Base-by-base conservation (phyloP, 2,113 vertebrate genomes). In the Solenodon paradoxus region DNA sequence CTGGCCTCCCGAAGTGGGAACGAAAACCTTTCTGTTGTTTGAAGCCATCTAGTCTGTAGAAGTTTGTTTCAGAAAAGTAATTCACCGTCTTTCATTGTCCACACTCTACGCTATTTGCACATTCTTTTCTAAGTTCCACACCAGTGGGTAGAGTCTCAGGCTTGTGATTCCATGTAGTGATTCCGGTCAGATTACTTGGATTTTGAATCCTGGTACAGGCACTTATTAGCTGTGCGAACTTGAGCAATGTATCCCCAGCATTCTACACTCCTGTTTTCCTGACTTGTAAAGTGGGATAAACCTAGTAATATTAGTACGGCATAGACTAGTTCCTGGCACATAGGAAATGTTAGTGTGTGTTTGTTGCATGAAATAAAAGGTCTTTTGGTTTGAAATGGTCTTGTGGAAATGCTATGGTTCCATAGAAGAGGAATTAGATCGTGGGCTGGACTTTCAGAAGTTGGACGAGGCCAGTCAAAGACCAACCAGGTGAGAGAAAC, bases 201-300 rank as follows among this genome's bases (percentile, higher is more conserved):
- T 75, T 91, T 77, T n/a, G 26, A 83, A 51, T 77, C 9, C 81
- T 75, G 45, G 63, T 30, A 53, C 38, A 85, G 42, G 22, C 38
- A 45, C 35, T 69, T 32, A 8, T 63, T 79, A 88, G 82, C 19
- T 84, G 32, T 91, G 82, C 51, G 75, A 80, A 38, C 75, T 77
- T 92, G 68, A 75, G 7, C 63, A 84, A 51, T 7, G 53, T 71
- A 71, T n/a, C 2, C 15, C 26, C 59, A 28, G 30, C 19, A 26
- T 71, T 95, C 71, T 63, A 12, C 64, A n/a, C 51, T 71, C 95
- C 49, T 69, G 88, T 71, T 95, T 79, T 80, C 28, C 85, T 95
- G 51, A 94, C 20, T 26, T 45, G 0, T 45, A n/a, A 42, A 71
- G 63, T 47, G 84, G 57, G 15, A n/a, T n/a, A n/a, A n/a, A n/a